A percentile compares a stretch with the other conserved stretches of the same genome.
phyloP scores from a whole-genome alignment of 2,113 vertebrate genomes.

The Microcebus jonahi region DNA sequence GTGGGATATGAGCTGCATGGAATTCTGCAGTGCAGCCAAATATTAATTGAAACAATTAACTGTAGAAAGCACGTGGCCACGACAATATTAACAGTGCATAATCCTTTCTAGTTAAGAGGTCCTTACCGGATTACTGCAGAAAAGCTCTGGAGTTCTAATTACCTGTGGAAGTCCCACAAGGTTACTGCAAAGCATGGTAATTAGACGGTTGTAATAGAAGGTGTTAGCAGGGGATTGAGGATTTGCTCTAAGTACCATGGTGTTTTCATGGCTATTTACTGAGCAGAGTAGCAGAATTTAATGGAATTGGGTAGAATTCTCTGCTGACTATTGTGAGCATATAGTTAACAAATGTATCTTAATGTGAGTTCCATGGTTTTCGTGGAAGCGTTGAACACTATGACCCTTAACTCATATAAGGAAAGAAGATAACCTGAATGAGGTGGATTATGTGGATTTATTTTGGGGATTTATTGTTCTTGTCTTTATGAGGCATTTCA shows the following conservation, averaged over 20 bases:
- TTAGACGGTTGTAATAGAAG: conserved; percentile 85
- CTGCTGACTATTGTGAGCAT: conserved; percentile 12
- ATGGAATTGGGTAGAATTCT: conserved; percentile 82
- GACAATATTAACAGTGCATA: conserved; percentile 83
- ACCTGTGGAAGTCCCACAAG: conserved; percentile 86
- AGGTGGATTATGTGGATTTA: background rate
- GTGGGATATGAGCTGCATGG: conserved; percentile 56
- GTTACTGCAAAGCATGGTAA: conserved; percentile 84
- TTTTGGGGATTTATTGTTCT: background rate
- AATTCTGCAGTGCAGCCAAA: conserved; percentile 79
- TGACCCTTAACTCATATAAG: background rate
- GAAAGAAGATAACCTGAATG: background rate
- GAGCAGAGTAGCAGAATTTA: conserved; percentile 78
- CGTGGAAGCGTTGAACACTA: fast-evolving
- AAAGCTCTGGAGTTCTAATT: conserved; percentile 87
- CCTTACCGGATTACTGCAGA: conserved; percentile 84
- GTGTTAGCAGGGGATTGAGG: conserved; percentile 83
- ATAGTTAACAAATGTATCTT: conserved; percentile 60
- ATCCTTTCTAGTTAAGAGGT: conserved; percentile 86
- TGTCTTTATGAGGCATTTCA: background rate
- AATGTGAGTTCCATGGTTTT: background rate
- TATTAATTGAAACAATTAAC: conserved; percentile 88
- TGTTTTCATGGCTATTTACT: conserved; percentile 85
- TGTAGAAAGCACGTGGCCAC: conserved; percentile 76
- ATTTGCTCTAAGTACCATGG: conserved; percentile 83